Evolutionary conservation across 2,797 vertebrate genomes (phyloP), one percentile per base, ranked within the genome.

Genomic region (Thamnophis elegans): DNA sequence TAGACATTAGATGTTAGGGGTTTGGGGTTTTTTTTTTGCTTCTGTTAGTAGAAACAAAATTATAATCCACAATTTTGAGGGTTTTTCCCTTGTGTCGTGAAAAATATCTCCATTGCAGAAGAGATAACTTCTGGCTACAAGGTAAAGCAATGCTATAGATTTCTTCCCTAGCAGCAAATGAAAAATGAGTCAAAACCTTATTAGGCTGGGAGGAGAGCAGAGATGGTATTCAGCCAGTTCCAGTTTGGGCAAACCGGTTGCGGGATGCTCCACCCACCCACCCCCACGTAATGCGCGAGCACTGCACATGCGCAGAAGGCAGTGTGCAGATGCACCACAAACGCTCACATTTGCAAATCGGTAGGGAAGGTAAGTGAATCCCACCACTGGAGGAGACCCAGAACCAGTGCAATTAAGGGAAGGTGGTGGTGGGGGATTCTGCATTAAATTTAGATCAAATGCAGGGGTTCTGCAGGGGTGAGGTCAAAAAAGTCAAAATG

Each of bases 41-140:
- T 26, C 16, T 2, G 9, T 60, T 11, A 53, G 32, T 8, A 14
- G 3, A 14, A 20, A 26, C 22, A 32, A 32, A 51, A 32, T 88
- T 58, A 32, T 36, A 92, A 28, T 10, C 87, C 5, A 28, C 8
- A 78, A 59, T n/a, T 58, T 36, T 82, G 78, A 18, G 16, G 32
- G 1, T 13, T 89, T 89, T 86, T 62, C 20, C 25, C 87, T 92
- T 16, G 36, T 36, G 87, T n/a, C 2, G 0, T 89, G 88, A 86
- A 92, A 92, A 92, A 92, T 65, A 56, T 54, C 73, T 32, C 55
- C 88, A 55, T 89, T 92, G 36, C 32, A 18, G 91, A 65, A 16
- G 32, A 89, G 88, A 89, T 89, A 89, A 62, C 14, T 89, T 55
- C 88, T 62, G n/a, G 12, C 85, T 89, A 25, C 91, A 86, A 89